Percentiles rank a stretch among this genome's conserved stretches.
Conservation (phyloP, 2,113 vertebrate genomes). For the Rhizomys pruinosus region DNA sequence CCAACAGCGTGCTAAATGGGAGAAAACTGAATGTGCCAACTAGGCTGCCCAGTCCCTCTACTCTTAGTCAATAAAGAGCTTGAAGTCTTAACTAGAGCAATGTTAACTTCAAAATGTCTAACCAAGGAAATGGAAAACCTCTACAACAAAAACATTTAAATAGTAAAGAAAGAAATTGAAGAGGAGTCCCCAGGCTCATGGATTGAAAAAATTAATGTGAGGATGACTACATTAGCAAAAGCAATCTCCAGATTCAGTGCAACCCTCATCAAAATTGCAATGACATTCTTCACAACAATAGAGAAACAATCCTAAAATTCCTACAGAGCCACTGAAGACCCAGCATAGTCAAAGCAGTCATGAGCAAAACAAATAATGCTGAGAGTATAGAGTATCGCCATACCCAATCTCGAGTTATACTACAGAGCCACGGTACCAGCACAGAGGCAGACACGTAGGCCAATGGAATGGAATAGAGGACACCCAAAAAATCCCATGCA, state of each 20-base stretch:
- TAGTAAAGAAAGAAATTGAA: neutral
- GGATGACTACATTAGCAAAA: neutral
- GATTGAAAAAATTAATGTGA: neutral
- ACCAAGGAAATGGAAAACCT: too few species aligned
- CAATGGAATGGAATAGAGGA: neutral
- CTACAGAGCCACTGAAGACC: neutral
- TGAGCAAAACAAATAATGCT: neutral
- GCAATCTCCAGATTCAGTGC: neutral
- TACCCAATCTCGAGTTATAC: neutral
- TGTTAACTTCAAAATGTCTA: too few species aligned
- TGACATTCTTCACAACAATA: neutral
- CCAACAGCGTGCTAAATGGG: neutral
- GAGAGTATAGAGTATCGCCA: neutral
- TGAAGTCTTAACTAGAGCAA: neutral
- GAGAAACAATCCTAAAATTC: neutral
- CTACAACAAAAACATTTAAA: neutral
- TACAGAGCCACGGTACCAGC: neutral
- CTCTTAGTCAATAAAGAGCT: neutral
- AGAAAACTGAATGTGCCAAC: neutral
- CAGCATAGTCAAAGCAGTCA: too few species aligned
- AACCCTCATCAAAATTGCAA: neutral
- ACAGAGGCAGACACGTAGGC: neutral
- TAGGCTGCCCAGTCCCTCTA: neutral
- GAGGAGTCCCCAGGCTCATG: neutral
- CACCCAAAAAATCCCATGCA: neutral